Conservation (phyloP, 2,113 vertebrate species). For the Proterorhinus semilunaris region DNA sequence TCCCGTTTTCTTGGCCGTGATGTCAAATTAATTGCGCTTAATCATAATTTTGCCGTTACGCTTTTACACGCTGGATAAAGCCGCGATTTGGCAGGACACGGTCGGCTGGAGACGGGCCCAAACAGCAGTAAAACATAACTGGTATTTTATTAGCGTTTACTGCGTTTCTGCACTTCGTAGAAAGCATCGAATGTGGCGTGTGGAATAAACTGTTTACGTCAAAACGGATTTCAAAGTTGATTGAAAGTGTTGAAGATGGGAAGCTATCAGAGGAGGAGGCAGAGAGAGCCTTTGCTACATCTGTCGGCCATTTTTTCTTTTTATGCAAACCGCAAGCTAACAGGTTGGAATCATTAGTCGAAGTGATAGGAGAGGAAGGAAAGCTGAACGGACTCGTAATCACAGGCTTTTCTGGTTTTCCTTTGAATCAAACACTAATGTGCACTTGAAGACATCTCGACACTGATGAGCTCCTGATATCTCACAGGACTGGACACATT, state of each 20-base stretch:
- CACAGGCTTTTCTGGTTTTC: neutral
- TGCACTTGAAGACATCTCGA: neutral
- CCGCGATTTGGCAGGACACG: conserved; percentile 13
- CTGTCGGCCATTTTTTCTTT: conserved; percentile 46
- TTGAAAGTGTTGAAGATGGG: conserved; percentile 27
- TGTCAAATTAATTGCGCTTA: conserved; percentile 1
- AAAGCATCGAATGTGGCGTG: conserved; percentile 25
- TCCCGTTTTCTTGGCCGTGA: neutral
- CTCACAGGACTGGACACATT: too few relatives aligned
- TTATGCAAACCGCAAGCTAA: conserved; percentile 43
- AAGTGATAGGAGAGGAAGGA: conserved; percentile 58
- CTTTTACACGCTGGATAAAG: conserved; percentile 1
- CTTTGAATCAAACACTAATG: neutral
- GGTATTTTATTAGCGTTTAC: conserved; percentile 44
- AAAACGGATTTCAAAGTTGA: conserved; percentile 29
- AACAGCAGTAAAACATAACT: conserved; percentile 35
- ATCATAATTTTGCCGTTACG: conserved; percentile 1
- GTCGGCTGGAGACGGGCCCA: conserved; percentile 20
- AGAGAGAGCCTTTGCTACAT: conserved; percentile 23
- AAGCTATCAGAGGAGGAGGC: conserved; percentile 11
- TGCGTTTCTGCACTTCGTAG: conserved; percentile 22
- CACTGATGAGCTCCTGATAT: neutral
- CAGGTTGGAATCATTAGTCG: conserved; percentile 62
- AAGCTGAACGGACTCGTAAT: conserved; percentile 14
- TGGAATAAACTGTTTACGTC: conserved; percentile 34